Conservation (phyloP, 2,888 invertebrate genomes). For the Marasmarcha lunaedactyla region DNA sequence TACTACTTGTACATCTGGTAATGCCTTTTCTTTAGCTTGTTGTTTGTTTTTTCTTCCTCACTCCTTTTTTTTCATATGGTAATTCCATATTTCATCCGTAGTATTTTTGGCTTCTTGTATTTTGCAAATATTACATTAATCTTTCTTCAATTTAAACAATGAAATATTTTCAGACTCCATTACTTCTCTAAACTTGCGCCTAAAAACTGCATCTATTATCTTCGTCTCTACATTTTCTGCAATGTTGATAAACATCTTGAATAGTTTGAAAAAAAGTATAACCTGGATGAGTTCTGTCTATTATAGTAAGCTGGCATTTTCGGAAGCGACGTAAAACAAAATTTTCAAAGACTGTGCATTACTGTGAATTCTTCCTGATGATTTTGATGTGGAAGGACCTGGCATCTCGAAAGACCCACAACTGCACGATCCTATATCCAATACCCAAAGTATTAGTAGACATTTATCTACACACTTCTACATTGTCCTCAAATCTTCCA, state of each 20-base stretch:
- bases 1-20: constrained; percentile 10
- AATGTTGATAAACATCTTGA: too few species aligned
- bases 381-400: not conserved
- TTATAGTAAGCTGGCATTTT: constrained; percentile 12
- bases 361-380: not conserved
- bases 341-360: not conserved
- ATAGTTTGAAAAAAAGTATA: constrained; percentile 4
- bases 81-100: too few species aligned
- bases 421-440: constrained; percentile 3
- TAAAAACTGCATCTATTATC: too few species aligned
- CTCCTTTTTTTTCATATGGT: too few species aligned
- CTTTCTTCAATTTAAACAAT: constrained; percentile 9
- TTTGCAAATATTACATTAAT: constrained; percentile 9
- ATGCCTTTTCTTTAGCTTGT: not conserved
- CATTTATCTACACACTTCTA: constrained; percentile 6
- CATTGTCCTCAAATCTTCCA: constrained; percentile 1
- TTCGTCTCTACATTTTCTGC: constrained; percentile 1
- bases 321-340: constrained; percentile 4
- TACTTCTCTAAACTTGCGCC: too few species aligned
- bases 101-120: not conserved
- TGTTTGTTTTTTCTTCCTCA: constrained; percentile 8
- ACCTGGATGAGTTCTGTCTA: constrained; percentile 7
- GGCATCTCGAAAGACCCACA: constrained; percentile 3
- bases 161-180: constrained; percentile 8
- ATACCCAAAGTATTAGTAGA: constrained; percentile 6